Conservation (phyloP, 1,140 invertebrate species). For the Tribolium madens region DNA sequence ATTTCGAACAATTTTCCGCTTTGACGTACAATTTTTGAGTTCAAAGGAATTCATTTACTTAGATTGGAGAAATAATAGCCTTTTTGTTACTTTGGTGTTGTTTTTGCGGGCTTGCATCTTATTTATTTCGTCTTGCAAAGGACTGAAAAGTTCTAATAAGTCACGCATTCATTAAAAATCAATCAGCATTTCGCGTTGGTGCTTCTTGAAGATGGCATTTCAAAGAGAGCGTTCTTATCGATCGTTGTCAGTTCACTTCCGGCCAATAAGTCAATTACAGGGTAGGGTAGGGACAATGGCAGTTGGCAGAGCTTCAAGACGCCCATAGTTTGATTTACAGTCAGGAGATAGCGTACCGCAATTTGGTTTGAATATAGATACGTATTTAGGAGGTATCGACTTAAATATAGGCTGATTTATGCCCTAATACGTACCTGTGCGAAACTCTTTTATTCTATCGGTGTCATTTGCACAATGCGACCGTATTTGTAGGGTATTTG, state of each 20-base stretch:
- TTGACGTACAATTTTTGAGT: constrained; percentile 8
- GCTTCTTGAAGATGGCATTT: constrained; percentile 46
- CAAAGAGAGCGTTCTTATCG: constrained; percentile 55
- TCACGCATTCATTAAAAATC: constrained; percentile 27
- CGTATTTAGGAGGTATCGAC: constrained; percentile 58
- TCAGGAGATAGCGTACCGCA: constrained; percentile 54
- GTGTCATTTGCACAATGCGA: constrained; percentile 32
- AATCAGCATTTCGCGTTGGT: constrained; percentile 1
- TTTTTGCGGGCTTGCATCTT: constrained; percentile 3
- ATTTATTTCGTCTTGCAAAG: background rate
- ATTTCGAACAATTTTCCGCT: constrained; percentile 24
- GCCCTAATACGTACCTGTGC: background rate
- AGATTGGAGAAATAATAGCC: background rate
- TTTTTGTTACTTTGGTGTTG: constrained; percentile 2
- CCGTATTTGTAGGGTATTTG: constrained; percentile 28
- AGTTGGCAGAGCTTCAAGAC: constrained; percentile 63
- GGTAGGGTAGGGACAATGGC: constrained; percentile 58
- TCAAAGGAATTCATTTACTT: constrained; percentile 36
- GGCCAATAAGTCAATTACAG: constrained; percentile 64
- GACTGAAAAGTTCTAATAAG: background rate
- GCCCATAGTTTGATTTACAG: constrained; percentile 60
- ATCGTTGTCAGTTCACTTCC: constrained; percentile 59
- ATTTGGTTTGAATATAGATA: constrained; percentile 59
- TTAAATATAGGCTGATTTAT: constrained; percentile 55
- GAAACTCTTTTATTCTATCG: background rate